phyloP scores from a whole-genome alignment of 2,888 invertebrate genomes.

The Dicyrtoma fusca region DNA sequence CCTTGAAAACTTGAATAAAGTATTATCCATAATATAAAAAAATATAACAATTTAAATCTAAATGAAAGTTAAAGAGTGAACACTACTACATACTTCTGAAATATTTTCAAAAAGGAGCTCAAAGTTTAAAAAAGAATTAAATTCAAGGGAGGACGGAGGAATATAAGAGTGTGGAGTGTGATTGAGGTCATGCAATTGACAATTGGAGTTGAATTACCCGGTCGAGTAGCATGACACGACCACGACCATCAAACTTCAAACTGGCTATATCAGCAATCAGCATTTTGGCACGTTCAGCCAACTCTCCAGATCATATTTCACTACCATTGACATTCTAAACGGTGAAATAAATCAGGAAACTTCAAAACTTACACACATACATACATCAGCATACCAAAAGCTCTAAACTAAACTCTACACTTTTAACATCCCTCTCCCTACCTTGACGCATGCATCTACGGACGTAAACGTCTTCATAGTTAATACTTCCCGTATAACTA shows the following conservation, averaged over 20 bases:
- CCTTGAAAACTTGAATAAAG: too few species aligned
- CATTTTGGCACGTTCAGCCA: conserved; percentile 41
- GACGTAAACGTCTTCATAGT: too few species aligned
- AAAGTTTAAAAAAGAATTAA: too few species aligned
- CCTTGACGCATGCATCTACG: not conserved
- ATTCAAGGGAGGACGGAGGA: not conserved
- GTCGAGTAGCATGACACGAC: conserved; percentile 34
- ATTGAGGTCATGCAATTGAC: conserved; percentile 38
- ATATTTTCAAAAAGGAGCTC: too few species aligned
- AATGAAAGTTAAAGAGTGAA: too few species aligned
- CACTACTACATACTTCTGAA: too few species aligned
- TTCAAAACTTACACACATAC: conserved; percentile 8
- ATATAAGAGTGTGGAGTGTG: conserved; percentile 5
- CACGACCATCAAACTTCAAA: conserved; percentile 30
- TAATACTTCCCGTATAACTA: too few species aligned
- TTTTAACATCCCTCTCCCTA: not conserved
- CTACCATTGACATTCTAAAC: conserved; percentile 38
- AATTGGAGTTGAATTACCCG: conserved; percentile 35
- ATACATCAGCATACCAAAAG: not conserved
- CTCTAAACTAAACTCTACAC: not conserved
- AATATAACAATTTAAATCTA: too few species aligned
- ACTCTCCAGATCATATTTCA: conserved; percentile 37
- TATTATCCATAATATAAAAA: too few species aligned
- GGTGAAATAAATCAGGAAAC: conserved; percentile 36
- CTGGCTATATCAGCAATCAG: conserved; percentile 14